Evolutionary conservation across 2,888 invertebrate species (phyloP).

Genomic region (Heliconius erato): DNA sequence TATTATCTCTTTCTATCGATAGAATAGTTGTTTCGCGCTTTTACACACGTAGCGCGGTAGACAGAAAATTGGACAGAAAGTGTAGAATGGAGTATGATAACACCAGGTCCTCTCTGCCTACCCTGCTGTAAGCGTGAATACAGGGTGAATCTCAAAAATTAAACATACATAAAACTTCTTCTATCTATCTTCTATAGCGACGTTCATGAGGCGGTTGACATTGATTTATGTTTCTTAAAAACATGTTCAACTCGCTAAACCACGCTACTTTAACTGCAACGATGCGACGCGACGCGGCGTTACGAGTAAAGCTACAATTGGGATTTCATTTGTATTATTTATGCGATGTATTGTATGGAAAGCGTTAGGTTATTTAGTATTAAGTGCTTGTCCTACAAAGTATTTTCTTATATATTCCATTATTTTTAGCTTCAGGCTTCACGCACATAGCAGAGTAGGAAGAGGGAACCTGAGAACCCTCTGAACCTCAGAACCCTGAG

Average conservation of each 20-base stretch:
- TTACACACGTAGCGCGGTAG: too few species aligned
- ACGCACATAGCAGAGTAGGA: too few species aligned
- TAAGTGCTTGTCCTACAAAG: neutral
- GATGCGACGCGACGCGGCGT: neutral
- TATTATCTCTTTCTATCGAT: too few species aligned
- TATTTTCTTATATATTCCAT: too few species aligned
- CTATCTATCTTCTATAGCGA: slow-evolving; percentile 36
- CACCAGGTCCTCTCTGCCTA: neutral
- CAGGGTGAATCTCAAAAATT: neutral
- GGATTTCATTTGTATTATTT: too few species aligned
- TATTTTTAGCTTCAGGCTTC: too few species aligned
- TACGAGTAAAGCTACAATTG: neutral
- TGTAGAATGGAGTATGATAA: neutral
- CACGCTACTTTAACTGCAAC: neutral
- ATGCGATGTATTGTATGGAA: neutral
- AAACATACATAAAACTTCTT: neutral
- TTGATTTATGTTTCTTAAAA: slow-evolving; percentile 45
- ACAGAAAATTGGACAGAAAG: too few species aligned
- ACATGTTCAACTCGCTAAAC: slow-evolving; percentile 10
- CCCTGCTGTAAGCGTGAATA: neutral
- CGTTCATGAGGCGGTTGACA: slow-evolving; percentile 48
- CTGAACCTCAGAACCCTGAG: too few species aligned
- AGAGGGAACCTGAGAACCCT: too few species aligned
- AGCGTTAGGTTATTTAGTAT: neutral
- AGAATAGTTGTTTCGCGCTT: too few species aligned